A percentile compares a stretch with the other conserved stretches of the same genome.
Conservation (phyloP, 2,113 vertebrate genomes). For the Eptesicus fuscus region DNA sequence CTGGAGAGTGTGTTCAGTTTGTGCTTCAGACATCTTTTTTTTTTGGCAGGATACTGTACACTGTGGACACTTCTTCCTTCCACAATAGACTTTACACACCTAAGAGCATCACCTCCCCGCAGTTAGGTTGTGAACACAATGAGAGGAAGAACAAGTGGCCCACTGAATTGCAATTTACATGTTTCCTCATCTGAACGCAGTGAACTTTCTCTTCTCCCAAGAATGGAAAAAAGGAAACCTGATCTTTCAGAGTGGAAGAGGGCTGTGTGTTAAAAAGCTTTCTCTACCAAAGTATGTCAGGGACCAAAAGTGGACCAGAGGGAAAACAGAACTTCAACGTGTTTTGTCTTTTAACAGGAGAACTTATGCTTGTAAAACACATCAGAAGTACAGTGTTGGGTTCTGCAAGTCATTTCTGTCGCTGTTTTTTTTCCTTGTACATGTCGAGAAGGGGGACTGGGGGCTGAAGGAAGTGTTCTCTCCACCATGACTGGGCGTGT, state of each 20-base stretch:
- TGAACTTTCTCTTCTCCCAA: neutral
- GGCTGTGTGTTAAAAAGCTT: conserved; percentile 47
- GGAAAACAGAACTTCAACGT: conserved; percentile 52
- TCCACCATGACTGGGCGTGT: conserved; percentile 67
- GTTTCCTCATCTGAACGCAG: neutral
- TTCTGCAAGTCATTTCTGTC: conserved; percentile 70
- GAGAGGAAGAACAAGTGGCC: conserved; percentile 32
- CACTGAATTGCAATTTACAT: neutral
- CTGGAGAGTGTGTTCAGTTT: conserved; percentile 57
- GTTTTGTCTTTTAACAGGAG: conserved; percentile 69
- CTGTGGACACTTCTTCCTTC: conserved; percentile 34
- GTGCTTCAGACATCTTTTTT: conserved; percentile 68
- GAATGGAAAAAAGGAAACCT: conserved; percentile 18
- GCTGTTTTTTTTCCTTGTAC: conserved; percentile 47
- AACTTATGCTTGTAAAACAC: conserved; percentile 78
- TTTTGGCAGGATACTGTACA: conserved; percentile 4
- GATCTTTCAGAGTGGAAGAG: neutral
- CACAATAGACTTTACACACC: conserved; percentile 24
- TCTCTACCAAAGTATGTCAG: conserved; percentile 48
- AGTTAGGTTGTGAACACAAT: neutral
- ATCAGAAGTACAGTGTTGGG: conserved; percentile 52
- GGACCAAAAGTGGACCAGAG: conserved; percentile 38
- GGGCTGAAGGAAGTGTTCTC: conserved; percentile 24
- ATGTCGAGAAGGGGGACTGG: neutral
- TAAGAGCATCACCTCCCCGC: neutral